Evolutionary conservation across 2,797 vertebrate species (phyloP), one percentile per base, ranked within the genome.

Genomic region (Pterois miles): DNA sequence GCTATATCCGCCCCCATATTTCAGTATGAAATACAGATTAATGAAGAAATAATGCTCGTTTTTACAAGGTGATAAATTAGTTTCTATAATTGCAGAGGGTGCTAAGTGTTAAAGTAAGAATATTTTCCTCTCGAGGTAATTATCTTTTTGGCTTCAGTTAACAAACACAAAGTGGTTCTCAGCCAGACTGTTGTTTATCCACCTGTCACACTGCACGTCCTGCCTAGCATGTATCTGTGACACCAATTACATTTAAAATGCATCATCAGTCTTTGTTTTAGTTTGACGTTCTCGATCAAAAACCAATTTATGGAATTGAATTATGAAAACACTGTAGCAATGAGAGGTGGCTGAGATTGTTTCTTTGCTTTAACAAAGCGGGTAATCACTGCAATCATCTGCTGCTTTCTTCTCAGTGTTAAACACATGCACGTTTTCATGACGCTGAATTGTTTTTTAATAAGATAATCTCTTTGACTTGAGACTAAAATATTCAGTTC

Each of bases 231-330:
- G 31, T 38, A 43, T 63, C 66, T 74, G 22, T 82, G 66, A 82
- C 71, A 76, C 80, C 43, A 74, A 72, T 76, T 81, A 80, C 56
- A 59, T 50, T 73, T 27, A 78, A 65, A 80, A 80, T 54, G n/a
- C 67, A 80, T 78, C 71, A 68, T 65, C 59, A 50, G 33, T 70
- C 66, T 81, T 72, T 68, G 65, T 80, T 80, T 68, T 10, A 78
- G 22, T 58, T 38, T 56, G 23, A 73, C 10, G 8, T 34, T 65
- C 68, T 67, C 20, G 5, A 78, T 81, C 34, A 74, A 76, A 43
- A 79, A 64, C 38, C 18, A 36, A 80, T 74, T 69, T 46, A 77
- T 13, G 12, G 22, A 53, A 62, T 7, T 53, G 2, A 71, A 75
- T 82, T 54, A 34, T 20, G 4, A 48, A 76, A 78, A 70, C 53